Base-by-base conservation (phyloP, 92 coral and sea anemone genomes). In the Bergia sp. region DNA sequence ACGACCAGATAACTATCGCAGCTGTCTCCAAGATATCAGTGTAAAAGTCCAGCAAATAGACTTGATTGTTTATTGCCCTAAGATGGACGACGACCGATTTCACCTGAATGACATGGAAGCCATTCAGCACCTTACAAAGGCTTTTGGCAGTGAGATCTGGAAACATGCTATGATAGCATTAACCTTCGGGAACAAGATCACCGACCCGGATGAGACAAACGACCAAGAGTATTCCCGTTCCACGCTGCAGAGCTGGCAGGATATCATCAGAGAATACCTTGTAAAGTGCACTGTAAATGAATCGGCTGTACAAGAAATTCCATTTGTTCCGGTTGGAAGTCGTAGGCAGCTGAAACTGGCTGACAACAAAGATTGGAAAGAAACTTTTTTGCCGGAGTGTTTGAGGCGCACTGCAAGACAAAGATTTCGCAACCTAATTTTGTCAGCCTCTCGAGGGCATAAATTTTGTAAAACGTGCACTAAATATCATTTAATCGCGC, bases 1-100 rank as follows among this genome's bases (percentile, higher is more conserved):
- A 75, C 79, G 47, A 39, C 79, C 79, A 1, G 79, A 75, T 9
- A 75, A 75, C 23, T 75, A 75, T 75, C 6, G 39, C 79, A 75
- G 7, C 7, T 75, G 50, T 38, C 49, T 75, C 21, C 23, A 9
- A 16, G 79, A 75, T 40, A 37, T 75, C 6, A 75, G 79, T 20
- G n/a, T 18, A 1, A 75, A 38, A 38, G 21, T 75, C 37, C 13
- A 20, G 20, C 45, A 75, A 1, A 41, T 75, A 11, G 21, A 75
- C 16, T 40, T 75, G 79, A 15, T 75, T 38, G 44, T 75, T 37
- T 75, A 16, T 47, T 75, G 47, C 79, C 49, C n/a, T 75, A 75
- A 42, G 47, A 75, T 75, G 79, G 79, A 37, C 7, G 45, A 75
- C 11, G 79, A 47, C 47, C 41, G 47, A 38, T 75, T 75, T 37